These are phyloP conservation scores for Clarias laeviceps DNA, from an alignment of 2,797 vertebrate species.

Conservation along the genomic window DNA sequence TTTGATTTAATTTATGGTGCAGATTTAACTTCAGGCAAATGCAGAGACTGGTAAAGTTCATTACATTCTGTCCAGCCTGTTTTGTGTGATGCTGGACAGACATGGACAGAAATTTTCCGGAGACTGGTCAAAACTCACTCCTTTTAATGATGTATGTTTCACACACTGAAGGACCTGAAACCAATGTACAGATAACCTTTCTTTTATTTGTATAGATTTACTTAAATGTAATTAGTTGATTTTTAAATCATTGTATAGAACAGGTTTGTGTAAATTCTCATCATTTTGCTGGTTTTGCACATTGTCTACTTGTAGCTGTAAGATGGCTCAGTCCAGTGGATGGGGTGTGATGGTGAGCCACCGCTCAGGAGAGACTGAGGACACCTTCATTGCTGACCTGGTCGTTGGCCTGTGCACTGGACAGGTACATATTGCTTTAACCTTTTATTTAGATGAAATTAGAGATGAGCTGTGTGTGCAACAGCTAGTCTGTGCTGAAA, in stretches of 20 bases:
- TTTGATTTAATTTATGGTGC: too few relatives aligned
- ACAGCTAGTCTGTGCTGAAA: not conserved
- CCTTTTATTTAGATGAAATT: not conserved
- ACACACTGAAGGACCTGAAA: too few relatives aligned
- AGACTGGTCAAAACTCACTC: too few relatives aligned
- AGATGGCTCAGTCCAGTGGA: slow-evolving; percentile 90
- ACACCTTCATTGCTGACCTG: slow-evolving; percentile 95
- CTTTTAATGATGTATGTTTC: too few relatives aligned
- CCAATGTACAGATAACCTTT: too few relatives aligned
- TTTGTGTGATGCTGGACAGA: too few relatives aligned
- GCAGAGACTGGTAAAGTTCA: too few relatives aligned
- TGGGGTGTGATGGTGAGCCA: slow-evolving; percentile 99
- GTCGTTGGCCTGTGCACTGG: slow-evolving; percentile 95
- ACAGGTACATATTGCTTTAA: slow-evolving; percentile 76
- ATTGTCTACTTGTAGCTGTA: slow-evolving; percentile 77
- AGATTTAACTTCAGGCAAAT: too few relatives aligned
- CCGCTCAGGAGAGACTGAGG: slow-evolving; percentile 95
- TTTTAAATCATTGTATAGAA: not conserved
- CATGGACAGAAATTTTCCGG: too few relatives aligned
- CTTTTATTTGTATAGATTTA: not conserved
- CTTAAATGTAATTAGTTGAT: not conserved
- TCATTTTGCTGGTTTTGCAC: not conserved
- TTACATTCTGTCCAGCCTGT: too few relatives aligned
- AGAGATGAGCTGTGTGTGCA: not conserved
- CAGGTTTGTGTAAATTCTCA: not conserved